Conservation (phyloP, 2,888 invertebrate genomes). For the Pardosa pseudoannulata region DNA sequence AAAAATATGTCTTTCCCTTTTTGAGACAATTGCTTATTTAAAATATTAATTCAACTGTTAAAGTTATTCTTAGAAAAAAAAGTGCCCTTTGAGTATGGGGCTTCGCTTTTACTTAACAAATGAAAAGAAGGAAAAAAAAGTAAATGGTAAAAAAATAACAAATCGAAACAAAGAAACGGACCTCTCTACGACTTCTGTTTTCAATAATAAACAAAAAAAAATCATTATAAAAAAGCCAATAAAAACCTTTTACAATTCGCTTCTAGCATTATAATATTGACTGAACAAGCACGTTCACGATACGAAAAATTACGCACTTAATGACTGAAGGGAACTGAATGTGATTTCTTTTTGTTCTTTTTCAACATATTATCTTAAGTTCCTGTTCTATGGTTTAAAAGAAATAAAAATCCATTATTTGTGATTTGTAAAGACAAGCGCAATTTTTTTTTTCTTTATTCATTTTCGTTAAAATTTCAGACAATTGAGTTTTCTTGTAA, state of each 20-base stretch:
- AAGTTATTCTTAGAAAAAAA: no score
- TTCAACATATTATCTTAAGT: constrained; percentile 24
- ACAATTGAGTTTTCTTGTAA: constrained; percentile 71
- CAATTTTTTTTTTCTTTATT: constrained; percentile 44
- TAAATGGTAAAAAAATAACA: background rate
- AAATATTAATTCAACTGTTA: no score
- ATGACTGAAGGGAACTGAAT: constrained; percentile 51
- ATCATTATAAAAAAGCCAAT: constrained; percentile 53
- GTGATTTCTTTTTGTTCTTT: background rate
- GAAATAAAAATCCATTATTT: constrained; percentile 69
- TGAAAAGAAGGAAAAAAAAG: background rate
- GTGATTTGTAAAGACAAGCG: constrained; percentile 64
- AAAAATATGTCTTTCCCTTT: no score
- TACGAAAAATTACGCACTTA: constrained; percentile 53
- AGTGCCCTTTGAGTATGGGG: no score
- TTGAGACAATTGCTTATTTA: no score
- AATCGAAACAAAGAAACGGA: background rate
- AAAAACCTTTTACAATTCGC: constrained; percentile 46
- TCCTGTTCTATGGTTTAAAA: background rate
- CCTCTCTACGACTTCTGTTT: background rate
- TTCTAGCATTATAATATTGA: constrained; percentile 25
- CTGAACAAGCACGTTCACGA: constrained; percentile 46
- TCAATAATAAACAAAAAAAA: background rate
- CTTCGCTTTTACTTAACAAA: background rate
- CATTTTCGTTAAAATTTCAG: constrained; percentile 68